These are phyloP conservation scores for Argopecten irradians DNA, from an alignment of 1,140 invertebrate genomes.

Conservation along the genomic window DNA sequence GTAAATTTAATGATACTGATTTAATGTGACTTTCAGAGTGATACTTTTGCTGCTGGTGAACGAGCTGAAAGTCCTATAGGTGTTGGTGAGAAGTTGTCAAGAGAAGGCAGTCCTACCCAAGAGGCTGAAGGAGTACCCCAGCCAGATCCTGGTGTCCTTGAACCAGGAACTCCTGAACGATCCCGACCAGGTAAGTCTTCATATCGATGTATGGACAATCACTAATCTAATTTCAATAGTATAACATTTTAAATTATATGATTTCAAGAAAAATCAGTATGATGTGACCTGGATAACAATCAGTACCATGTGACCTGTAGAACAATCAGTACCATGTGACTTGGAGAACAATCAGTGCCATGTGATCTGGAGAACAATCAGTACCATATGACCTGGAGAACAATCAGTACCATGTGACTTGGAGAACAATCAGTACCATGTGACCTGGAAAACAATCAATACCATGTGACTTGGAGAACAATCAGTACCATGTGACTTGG, in stretches of 20 bases:
- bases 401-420: not conserved
- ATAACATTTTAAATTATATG: not conserved
- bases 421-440: not conserved
- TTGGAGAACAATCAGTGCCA: not conserved
- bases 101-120: slow-evolving; percentile 63
- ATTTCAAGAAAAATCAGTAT: not conserved
- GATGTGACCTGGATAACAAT: not conserved
- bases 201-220: not conserved
- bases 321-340: not conserved
- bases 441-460: not conserved
- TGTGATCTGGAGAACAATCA: not conserved
- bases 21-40: slow-evolving; percentile 56
- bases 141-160: slow-evolving; percentile 51
- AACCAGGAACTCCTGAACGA: slow-evolving; percentile 65
- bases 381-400: not conserved
- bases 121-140: slow-evolving; percentile 39
- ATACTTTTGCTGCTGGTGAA: slow-evolving; percentile 69
- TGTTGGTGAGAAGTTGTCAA: slow-evolving; percentile 68
- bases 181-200: slow-evolving; percentile 55
- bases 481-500: not conserved
- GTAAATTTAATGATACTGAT: not conserved
- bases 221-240: not conserved
- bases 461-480: not conserved
- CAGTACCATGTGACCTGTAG: not conserved
- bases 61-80: slow-evolving; percentile 61